Base-by-base conservation (phyloP, 2,113 vertebrate species). In the Oncorhynchus gorbuscha region DNA sequence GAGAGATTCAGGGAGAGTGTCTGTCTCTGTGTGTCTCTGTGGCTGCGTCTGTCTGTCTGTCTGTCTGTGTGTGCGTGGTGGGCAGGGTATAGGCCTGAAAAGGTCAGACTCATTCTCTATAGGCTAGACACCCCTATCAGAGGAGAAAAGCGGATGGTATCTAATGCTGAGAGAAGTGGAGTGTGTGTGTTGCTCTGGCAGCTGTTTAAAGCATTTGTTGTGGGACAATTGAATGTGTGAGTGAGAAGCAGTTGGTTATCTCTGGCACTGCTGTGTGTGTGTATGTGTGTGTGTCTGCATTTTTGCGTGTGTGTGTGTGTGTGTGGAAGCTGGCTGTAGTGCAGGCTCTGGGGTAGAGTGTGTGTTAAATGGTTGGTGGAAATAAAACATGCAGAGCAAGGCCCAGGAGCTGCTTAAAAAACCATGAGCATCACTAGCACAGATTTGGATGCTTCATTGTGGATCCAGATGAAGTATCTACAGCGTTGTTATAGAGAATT, bases 391-490 rank as follows among this genome's bases (percentile, higher is more conserved):
- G 64, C 0, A 28, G 76, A 74, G 67, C 1, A 55, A 5, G 3
- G 58, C 71, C 70, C 71, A 69, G 39, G 71, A 70, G 71, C 51
- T 88, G 68, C 78, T 86, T 55, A 84, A 86, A 82, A 74, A 87
- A 76, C 79, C 73, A 86, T 85, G 86, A 85, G 81, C 75, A 84
- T 84, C 75, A 51, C 78, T 64, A 74, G 75, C 78, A 65, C 66
- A 74, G 71, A 73, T 82, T 62, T 62, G 5, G 7, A 62, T 62
- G 18, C 59, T 62, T 62, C n/a, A 16, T n/a, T 22, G 59, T 62
- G 18, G n/a, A 5, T 24, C n/a, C 18, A n/a, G 22, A 22, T n/a
- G 2, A 55, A 55, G 51, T n/a, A 62, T 22, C 7, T 16, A 62
- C n/a, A 11, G n/a, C 4, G 20, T 39, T 39, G 30, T 18, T 18